Evolutionary conservation across 2,113 vertebrate genomes (phyloP), one percentile per base, ranked within the genome.

Genomic region (Apodemus speciosus): DNA sequence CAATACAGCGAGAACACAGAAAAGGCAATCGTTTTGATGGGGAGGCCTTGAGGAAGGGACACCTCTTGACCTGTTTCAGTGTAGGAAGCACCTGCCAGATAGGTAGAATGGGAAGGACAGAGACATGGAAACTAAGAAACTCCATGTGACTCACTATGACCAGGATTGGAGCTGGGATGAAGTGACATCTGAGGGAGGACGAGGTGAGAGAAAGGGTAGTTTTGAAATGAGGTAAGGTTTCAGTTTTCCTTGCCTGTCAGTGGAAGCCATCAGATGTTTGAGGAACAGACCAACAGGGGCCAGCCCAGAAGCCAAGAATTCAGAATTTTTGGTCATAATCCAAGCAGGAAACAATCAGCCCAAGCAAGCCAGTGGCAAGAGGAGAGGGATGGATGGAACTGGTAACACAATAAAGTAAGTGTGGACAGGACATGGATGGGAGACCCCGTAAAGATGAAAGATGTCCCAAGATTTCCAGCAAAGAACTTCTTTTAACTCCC

Each of bases 121-220:
- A 85, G 72, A 9, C 51, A 3, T 38, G 60, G 32, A 88, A 77
- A 15, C 32, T 46, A 16, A 25, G 43, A 43, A 60, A 62, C 56
- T 38, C 32, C 0, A 0, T 21, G 60, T 38, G 90, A 46, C 68
- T 62, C 21, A 0, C 0, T 27, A 49, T 38, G 88, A 27, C 13
- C 10, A 32, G 60, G 32, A n/a, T 32, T 0, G 11, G 23, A 35
- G 6, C 5, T 30, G 10, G 30, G 23, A 23, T 13, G 35, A 81
- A 20, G 15, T 13, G 35, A 64, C 60, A 38, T 7, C 9, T n/a
- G 56, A 83, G 32, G 38, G 71, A 69, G 13, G 13, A 2, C 21
- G 68, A 46, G 6, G 14, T n/a, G 21, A 89, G 72, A 77, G 40
- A 18, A 16, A 40, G 38, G 58, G 75, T 46, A 60, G 15, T 68